These are phyloP conservation scores for Acridotheres tristis DNA, from an alignment of 2,797 vertebrate genomes.

Conservation along the genomic window DNA sequence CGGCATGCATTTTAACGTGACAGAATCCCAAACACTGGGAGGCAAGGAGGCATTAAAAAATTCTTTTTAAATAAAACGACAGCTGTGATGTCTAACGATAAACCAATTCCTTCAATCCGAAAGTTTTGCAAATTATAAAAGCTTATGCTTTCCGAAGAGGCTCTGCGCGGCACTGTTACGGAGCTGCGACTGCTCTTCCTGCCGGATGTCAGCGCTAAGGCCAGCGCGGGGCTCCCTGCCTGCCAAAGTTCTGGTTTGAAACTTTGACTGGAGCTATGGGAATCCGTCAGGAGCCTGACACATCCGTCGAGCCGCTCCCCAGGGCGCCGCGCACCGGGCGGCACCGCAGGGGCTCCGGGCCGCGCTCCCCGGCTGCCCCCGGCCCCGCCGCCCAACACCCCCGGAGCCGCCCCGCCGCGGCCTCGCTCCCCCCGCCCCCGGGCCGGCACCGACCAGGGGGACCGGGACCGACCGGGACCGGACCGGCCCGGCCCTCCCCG, in stretches of 20 bases:
- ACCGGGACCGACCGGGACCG: not conserved
- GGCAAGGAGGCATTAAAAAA: no score
- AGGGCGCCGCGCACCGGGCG: not conserved
- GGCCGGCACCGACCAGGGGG: not conserved
- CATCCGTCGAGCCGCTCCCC: fast-evolving
- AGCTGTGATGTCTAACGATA: no score
- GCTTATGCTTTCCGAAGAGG: not conserved
- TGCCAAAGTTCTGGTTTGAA: fast-evolving
- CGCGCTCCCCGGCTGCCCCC: not conserved
- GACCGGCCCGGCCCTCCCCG: not conserved
- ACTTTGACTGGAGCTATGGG: fast-evolving
- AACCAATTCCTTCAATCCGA: not conserved
- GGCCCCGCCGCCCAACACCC: not conserved
- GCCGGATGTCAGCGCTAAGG: not conserved
- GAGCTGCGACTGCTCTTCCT: not conserved
- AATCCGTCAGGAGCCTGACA: fast-evolving
- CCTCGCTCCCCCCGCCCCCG: not conserved
- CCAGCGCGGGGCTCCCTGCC: not conserved
- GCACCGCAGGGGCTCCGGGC: not conserved
- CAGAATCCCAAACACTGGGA: not conserved
- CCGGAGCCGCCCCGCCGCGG: not conserved
- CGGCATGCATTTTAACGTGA: not conserved
- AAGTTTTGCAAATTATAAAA: fast-evolving
- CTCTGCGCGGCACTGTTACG: not conserved
- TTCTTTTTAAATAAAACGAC: not conserved